Evolutionary conservation across 2,113 vertebrate genomes (phyloP), one percentile per base, ranked within the genome.

Genomic region (Alectura lathami): DNA sequence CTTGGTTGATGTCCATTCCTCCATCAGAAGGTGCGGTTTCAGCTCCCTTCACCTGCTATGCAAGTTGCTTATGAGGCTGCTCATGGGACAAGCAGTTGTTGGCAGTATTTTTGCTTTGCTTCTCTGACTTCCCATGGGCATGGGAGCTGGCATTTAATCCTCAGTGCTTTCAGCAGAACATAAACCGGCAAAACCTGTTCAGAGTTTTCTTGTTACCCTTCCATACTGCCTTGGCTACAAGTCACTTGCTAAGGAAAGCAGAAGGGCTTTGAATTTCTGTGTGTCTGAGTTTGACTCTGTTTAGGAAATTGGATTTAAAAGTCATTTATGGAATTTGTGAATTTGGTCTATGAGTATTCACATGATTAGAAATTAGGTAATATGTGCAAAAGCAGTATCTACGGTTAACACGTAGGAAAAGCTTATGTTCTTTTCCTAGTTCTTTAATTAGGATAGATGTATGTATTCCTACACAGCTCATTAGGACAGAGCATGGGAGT

Each of bases 21-120:
- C 17, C 10, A 3, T 21, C 17, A 21, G 50, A 51, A 59, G 32
- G 9, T 21, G 29, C 1, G 0, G 15, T n/a, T 84, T 56, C 13
- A 30, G 42, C 18, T n/a, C 20, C 32, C 47, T 22, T 63, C 23
- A 17, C 26, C 67, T 50, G 2, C 27, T n/a, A 1, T 26, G 47
- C 0, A 16, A 68, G 13, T 13, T 30, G 18, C 34, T 34, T 20
- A 9, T 0, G 4, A 45, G 42, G 48, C 30, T 2, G 1, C 48
- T 62, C 8, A 50, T n/a, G 1, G 6, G 29, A 23, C 0, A 3
- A 50, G 42, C 34, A 10, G 32, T 14, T 42, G 10, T 56, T 79
- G 22, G 47, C 47, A 29, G 34, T 20, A 62, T 38, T 50, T 32
- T 23, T 43, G 34, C 62, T 56, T 81, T 75, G 67, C 43, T 80